Percentiles rank a stretch among this genome's conserved stretches.
phyloP scores from a whole-genome alignment of 37 sponge, comb jelly and placozoan species.

The Agelas oroides region DNA sequence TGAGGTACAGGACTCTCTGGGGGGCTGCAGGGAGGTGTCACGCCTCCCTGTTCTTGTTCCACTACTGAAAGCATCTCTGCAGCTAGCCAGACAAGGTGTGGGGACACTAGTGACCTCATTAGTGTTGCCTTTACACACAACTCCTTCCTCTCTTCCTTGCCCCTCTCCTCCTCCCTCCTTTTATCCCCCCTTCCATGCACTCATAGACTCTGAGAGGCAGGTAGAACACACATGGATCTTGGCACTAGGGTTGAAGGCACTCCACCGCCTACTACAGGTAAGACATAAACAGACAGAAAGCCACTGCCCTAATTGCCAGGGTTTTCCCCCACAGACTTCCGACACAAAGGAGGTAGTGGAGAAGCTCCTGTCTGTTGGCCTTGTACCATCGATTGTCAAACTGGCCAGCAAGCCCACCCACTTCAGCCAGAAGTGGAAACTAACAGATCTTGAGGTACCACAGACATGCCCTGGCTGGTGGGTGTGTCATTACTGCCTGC shows the following conservation, averaged over 20 bases:
- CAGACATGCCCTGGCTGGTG: not conserved
- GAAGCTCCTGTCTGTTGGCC: slow-evolving; percentile 15
- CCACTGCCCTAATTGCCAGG: not conserved
- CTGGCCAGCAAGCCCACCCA: slow-evolving; percentile 66
- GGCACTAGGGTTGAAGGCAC: slow-evolving; percentile 46
- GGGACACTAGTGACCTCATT: not conserved
- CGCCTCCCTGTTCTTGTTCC: slow-evolving; percentile 23
- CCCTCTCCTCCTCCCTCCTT: not conserved
- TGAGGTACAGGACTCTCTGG: slow-evolving; percentile 47
- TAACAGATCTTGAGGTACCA: slow-evolving; percentile 72
- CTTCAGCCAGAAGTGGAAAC: slow-evolving; percentile 60
- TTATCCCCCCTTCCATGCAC: no score
- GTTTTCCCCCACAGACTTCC: not conserved
- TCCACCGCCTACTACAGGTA: slow-evolving; percentile 46
- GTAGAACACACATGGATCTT: slow-evolving; percentile 66
- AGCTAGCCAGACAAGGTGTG: slow-evolving; percentile 51
- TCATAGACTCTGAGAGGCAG: slow-evolving; percentile 23
- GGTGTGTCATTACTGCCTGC: no score
- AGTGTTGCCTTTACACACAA: no score
- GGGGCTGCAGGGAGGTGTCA: slow-evolving; percentile 32
- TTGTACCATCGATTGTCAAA: slow-evolving; percentile 54
- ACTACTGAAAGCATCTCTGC: slow-evolving; percentile 34
- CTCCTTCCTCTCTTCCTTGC: no score
- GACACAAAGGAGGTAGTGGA: slow-evolving; percentile 31
- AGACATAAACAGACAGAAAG: not conserved